Evolutionary conservation across 1,140 invertebrate species (phyloP).

Genomic region (Ganaspis sp.): DNA sequence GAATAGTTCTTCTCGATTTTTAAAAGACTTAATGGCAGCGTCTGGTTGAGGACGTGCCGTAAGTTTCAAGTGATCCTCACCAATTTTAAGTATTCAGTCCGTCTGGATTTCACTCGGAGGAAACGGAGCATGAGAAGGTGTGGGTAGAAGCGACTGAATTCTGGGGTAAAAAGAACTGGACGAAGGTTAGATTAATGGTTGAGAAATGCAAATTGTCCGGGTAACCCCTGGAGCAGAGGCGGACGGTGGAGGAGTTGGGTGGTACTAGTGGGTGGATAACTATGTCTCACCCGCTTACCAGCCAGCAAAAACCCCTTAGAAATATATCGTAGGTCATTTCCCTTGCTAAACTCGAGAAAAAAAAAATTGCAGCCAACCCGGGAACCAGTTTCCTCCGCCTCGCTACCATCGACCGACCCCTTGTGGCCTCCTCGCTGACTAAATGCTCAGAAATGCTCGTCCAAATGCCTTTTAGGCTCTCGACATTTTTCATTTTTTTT

Average conservation of each 20-base stretch:
- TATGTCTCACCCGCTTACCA: constrained; percentile 58
- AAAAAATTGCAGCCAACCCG: constrained; percentile 63
- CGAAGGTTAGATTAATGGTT: constrained; percentile 73
- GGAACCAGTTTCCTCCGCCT: constrained; percentile 43
- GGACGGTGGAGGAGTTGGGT: constrained; percentile 20
- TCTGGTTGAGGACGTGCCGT: background rate
- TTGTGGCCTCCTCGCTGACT: constrained; percentile 3
- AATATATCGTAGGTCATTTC: constrained; percentile 74
- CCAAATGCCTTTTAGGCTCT: background rate
- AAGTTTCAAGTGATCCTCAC: background rate
- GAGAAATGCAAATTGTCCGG: constrained; percentile 73
- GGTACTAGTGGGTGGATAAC: constrained; percentile 57
- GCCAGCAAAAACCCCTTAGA: constrained; percentile 69
- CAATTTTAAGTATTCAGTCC: constrained; percentile 28
- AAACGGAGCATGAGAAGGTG: constrained; percentile 36
- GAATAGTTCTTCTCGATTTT: background rate
- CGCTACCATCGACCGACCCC: background rate
- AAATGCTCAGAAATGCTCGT: background rate
- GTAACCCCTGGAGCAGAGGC: constrained; percentile 48
- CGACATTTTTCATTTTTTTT: too few relatives aligned
- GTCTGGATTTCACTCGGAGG: constrained; percentile 36
- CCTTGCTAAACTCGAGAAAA: constrained; percentile 68
- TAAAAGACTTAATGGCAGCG: constrained; percentile 2
- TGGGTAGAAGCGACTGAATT: constrained; percentile 42
- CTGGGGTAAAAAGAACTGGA: constrained; percentile 37